Conservation (phyloP, 2,888 invertebrate species). For the Ferrisia virgata region DNA sequence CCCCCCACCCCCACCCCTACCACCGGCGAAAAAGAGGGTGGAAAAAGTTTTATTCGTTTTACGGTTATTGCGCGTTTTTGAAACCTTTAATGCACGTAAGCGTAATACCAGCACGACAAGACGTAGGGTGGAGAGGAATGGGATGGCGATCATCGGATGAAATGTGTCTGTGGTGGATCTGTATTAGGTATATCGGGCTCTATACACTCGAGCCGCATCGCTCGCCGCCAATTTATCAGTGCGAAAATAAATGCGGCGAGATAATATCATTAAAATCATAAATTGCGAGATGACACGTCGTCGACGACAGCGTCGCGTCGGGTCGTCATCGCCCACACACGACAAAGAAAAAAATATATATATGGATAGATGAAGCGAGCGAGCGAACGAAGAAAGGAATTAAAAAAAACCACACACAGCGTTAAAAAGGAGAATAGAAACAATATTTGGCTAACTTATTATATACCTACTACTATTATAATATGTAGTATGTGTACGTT, state of each 20-base stretch:
- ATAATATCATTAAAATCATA: constrained; percentile 28
- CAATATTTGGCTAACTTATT: constrained; percentile 25
- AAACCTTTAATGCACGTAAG: neutral
- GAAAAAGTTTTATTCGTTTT: constrained; percentile 3
- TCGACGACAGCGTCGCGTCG: neutral
- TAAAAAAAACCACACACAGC: no score
- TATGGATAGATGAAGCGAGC: neutral
- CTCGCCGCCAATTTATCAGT: constrained; percentile 1
- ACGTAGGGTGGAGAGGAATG: neutral
- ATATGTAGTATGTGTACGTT: no score
- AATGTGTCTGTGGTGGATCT: neutral
- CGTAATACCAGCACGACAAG: no score
- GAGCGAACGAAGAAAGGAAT: neutral
- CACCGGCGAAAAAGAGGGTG: neutral
- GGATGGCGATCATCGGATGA: neutral
- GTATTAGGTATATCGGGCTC: no score
- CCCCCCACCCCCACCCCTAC: no score
- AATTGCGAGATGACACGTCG: constrained; percentile 13
- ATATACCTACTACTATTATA: no score
- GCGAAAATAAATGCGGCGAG: constrained; percentile 9
- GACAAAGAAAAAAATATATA: neutral
- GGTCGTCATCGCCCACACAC: no score
- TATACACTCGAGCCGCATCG: neutral
- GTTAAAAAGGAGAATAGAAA: neutral
- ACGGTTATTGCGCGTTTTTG: neutral